Evolutionary conservation across 1,140 invertebrate genomes (phyloP).

Genomic region (Camponotus floridanus): DNA sequence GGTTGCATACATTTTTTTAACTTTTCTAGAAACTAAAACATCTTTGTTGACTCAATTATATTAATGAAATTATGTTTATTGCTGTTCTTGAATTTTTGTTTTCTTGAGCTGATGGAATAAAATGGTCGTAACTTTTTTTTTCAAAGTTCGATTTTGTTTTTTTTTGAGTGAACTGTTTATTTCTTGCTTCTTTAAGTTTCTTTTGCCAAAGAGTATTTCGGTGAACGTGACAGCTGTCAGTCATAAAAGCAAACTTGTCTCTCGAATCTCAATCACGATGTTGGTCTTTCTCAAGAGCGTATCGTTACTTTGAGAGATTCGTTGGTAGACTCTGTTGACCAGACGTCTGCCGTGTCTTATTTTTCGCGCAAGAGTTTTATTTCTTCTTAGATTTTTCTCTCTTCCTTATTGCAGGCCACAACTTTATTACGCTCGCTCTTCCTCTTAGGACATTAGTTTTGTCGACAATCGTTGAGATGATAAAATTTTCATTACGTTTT

Average conservation of each 20-base stretch:
- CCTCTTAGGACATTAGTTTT: slow-evolving; percentile 14
- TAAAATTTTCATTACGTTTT: slow-evolving; percentile 34
- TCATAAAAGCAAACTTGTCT: slow-evolving; percentile 47
- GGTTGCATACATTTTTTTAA: neutral
- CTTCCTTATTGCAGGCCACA: slow-evolving; percentile 54
- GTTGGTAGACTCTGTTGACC: slow-evolving; percentile 36
- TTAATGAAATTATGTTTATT: neutral
- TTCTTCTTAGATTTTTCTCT: slow-evolving; percentile 54
- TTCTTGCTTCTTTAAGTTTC: neutral
- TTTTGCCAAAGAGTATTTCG: neutral
- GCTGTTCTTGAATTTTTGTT: neutral
- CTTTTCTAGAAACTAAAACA: neutral
- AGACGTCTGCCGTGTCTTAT: neutral
- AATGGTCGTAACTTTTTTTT: neutral
- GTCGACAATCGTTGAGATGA: neutral
- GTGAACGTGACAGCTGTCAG: slow-evolving; percentile 22
- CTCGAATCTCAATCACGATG: slow-evolving; percentile 38
- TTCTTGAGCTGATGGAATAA: neutral
- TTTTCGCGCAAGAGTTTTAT: slow-evolving; percentile 52
- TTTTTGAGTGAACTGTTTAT: neutral
- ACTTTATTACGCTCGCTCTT: slow-evolving; percentile 29
- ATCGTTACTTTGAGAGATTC: slow-evolving; percentile 43
- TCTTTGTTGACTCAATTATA: neutral
- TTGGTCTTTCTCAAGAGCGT: slow-evolving; percentile 36
- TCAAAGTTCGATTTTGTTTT: neutral